Evolutionary conservation across 2,888 invertebrate genomes (phyloP), one percentile per base, ranked within the genome.

Genomic region (Campopleginae sp.): DNA sequence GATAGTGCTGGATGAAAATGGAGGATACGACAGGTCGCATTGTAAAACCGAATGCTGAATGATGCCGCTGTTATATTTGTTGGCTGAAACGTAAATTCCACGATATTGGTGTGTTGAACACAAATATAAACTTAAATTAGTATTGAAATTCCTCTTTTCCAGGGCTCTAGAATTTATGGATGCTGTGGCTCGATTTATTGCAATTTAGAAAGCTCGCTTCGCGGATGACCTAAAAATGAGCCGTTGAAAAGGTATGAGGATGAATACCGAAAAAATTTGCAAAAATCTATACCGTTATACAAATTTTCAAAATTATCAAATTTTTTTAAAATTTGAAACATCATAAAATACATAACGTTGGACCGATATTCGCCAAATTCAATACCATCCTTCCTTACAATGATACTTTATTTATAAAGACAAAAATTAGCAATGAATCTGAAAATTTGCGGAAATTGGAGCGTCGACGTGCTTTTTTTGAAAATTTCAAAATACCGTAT

Each of bases 1-100:
- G 58, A 74, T 51, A 72, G 48, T 46, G 23, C 23, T 65, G 38
- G 38, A 54, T 58, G 27, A 19, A 33, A 76, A 27, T 23, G 48
- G 17, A 66, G 23, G 33, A 66, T 54, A 38, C 54, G 17, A 66
- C 76, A 19, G 65, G n/a, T 42, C 51, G 51, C 42, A 76, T 76
- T 76, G 65, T 65, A 65, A 44, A 27, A 42, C 76, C 17, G n/a
- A 63, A 63, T 75, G 66, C 51, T 38, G 65, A 76, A 38, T 76
- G 65, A 65, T 66, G 66, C 27, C 51, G 51, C 66, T 65, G 42
- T 74, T 61, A 74, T 42, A 74, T 44, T 42, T 74, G 42, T 44
- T 31, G 54, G 27, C 4, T 54, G 42, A 42, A 54, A 72, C 74
- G 61, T 74, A 31, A 74, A 58, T 74, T 44, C n/a, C 10, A n/a